phyloP scores from a whole-genome alignment of 1,140 invertebrate genomes.

The Wiebesia pumilae region DNA sequence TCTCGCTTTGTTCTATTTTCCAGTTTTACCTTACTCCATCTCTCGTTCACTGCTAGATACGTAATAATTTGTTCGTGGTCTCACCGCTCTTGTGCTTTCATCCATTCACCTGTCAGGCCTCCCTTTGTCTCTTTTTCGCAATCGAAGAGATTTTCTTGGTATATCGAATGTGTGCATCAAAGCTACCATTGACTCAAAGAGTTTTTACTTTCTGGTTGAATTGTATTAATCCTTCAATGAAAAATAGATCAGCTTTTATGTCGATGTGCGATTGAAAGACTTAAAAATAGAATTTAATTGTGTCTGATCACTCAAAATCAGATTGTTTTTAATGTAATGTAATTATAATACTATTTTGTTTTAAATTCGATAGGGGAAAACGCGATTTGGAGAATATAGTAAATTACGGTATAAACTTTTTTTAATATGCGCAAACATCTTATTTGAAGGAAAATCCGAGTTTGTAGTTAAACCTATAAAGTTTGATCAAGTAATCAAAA shows the following conservation, averaged over 20 bases:
- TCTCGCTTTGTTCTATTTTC: constrained; percentile 5
- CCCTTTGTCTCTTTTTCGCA: not conserved
- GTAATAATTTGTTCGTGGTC: constrained; percentile 16
- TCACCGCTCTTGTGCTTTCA: not conserved
- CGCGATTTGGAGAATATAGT: too few relatives aligned
- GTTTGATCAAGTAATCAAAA: too few relatives aligned
- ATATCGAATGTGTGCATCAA: not conserved
- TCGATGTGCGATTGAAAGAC: not conserved
- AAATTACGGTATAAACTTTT: too few relatives aligned
- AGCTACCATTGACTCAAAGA: not conserved
- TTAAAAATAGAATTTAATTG: too few relatives aligned
- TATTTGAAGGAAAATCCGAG: too few relatives aligned
- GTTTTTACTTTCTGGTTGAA: not conserved
- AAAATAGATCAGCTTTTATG: constrained; percentile 10
- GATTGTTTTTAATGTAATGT: too few relatives aligned
- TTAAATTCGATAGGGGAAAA: too few relatives aligned
- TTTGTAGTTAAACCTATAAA: too few relatives aligned
- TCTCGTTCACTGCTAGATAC: not conserved
- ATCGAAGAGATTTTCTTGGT: not conserved
- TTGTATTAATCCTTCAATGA: not conserved
- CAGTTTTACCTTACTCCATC: not conserved
- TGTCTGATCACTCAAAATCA: too few relatives aligned
- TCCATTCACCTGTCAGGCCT: not conserved
- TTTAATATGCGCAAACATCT: too few relatives aligned
- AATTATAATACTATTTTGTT: too few relatives aligned